phyloP scores from a whole-genome alignment of 2,113 vertebrate species.

The Cervus canadensis region DNA sequence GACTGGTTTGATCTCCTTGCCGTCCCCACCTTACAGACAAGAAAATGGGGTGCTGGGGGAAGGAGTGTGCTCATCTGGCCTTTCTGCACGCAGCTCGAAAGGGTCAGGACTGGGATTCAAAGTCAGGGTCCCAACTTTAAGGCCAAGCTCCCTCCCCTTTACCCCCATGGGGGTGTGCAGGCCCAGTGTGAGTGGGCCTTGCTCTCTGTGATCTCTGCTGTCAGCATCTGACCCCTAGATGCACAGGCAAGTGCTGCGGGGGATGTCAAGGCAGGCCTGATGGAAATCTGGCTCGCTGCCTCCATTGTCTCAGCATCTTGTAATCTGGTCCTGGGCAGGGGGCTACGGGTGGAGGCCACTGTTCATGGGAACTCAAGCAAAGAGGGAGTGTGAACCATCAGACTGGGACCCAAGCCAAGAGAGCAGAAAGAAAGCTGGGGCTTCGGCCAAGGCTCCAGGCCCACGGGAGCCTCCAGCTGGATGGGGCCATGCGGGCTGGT shows the following conservation, averaged over 20 bases:
- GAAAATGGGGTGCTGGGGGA: neutral
- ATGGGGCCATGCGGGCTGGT: neutral
- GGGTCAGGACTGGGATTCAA: neutral
- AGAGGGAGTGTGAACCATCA: slow-evolving; percentile 34
- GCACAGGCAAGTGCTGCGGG: neutral
- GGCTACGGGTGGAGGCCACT: slow-evolving; percentile 48
- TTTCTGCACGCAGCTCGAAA: neutral
- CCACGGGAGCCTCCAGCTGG: slow-evolving; percentile 34
- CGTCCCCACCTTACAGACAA: neutral
- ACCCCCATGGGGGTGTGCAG: neutral
- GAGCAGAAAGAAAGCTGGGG: neutral
- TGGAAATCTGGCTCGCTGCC: slow-evolving; percentile 64
- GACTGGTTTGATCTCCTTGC: neutral
- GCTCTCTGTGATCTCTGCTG: neutral
- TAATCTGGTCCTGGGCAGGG: slow-evolving; percentile 57
- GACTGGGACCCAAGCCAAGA: slow-evolving; percentile 59
- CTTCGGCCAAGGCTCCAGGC: slow-evolving; percentile 19
- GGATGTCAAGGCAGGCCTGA: neutral
- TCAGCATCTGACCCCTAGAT: neutral
- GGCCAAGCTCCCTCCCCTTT: neutral
- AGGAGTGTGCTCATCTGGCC: neutral
- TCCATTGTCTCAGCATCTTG: slow-evolving; percentile 63
- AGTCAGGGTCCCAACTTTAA: neutral
- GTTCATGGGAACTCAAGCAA: slow-evolving; percentile 63
- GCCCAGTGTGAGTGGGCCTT: neutral